phyloP scores from a whole-genome alignment of 2,113 vertebrate species.

The Microcebus ravelobensis region DNA sequence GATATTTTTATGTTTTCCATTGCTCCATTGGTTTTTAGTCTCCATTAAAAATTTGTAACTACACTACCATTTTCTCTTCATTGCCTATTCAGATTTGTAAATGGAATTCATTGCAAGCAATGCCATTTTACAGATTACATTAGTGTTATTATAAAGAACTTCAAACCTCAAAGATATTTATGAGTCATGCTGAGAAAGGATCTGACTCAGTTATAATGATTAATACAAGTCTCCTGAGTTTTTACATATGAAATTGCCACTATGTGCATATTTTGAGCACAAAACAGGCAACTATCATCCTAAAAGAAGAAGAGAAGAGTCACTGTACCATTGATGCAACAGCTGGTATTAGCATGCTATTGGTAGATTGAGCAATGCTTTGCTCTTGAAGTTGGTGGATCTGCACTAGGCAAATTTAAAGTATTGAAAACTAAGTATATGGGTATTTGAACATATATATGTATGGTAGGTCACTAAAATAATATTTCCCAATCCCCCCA shows the following conservation, averaged over 20 bases:
- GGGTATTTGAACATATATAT: not conserved
- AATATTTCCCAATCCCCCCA: not conserved
- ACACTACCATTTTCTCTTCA: slow-evolving; percentile 72
- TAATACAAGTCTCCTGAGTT: slow-evolving; percentile 83
- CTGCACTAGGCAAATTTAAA: not conserved
- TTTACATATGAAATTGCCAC: slow-evolving; percentile 82
- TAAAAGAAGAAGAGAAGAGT: slow-evolving; percentile 62
- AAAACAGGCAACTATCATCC: slow-evolving; percentile 82
- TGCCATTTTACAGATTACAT: slow-evolving; percentile 87
- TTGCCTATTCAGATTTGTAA: slow-evolving; percentile 85
- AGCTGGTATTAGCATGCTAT: slow-evolving; percentile 75
- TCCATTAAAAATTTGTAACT: slow-evolving; percentile 57
- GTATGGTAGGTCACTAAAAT: not conserved
- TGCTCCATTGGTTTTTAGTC: slow-evolving; percentile 55
- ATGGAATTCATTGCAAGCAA: slow-evolving; percentile 83
- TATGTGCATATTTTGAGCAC: slow-evolving; percentile 83
- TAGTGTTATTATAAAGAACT: slow-evolving; percentile 87
- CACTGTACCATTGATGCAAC: slow-evolving; percentile 71
- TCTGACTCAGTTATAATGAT: slow-evolving; percentile 85
- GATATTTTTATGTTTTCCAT: slow-evolving; percentile 68
- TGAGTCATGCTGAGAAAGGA: slow-evolving; percentile 84
- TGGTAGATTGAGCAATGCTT: not conserved
- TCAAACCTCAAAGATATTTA: slow-evolving; percentile 87
- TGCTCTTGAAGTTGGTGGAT: not conserved
- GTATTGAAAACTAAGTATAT: not conserved